Base-by-base conservation (phyloP, 2,888 invertebrate genomes). In the Apodemia zela region DNA sequence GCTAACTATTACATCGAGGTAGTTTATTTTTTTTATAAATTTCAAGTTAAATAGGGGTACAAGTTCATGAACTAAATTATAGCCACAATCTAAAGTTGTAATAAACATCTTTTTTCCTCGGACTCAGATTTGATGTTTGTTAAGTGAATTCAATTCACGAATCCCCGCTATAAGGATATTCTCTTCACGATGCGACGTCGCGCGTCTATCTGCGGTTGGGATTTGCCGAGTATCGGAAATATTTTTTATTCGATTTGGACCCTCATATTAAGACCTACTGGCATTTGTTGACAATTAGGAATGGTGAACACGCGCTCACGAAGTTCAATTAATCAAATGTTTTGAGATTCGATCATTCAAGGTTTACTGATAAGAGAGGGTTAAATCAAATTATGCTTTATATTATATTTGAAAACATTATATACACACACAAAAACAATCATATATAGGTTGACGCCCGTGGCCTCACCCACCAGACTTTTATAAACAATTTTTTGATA, bases 191-290 rank as follows among this genome's bases (percentile, higher is more conserved):
- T 77, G 84, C 84, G 84, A 81, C 79, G 75, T 73, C 72, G 72
- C 83, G 84, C 86, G 86, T 84, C 77, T 73, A 75, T 67, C 68
- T 79, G 85, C 78, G 87, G 87, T 85, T 79, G 76, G 79, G 84
- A 87, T 87, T 88, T 84, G 78, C 73, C 82, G 78, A 81, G 82
- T 84, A 83, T 80, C 73, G 75, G 76, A 81, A 85, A 85, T 85
- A 85, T 85, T 88, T 87, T 85, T 83, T 78, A 81, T 79, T 79
- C 75, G 78, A 80, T 76, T 80, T 73, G 74, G 75, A 77, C 79
- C 81, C 72, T 68, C 69, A 73, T 75, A 76, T 38, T 61, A 25
- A 25, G 25, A 25, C 25, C 25, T 25, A 25, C 4, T 25, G 49
- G 51, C 49, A 45, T 58, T 57, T 42, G 58, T 58, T 62, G 45